phyloP scores from a whole-genome alignment of 2,797 vertebrate species.

The Poecilia wingei region DNA sequence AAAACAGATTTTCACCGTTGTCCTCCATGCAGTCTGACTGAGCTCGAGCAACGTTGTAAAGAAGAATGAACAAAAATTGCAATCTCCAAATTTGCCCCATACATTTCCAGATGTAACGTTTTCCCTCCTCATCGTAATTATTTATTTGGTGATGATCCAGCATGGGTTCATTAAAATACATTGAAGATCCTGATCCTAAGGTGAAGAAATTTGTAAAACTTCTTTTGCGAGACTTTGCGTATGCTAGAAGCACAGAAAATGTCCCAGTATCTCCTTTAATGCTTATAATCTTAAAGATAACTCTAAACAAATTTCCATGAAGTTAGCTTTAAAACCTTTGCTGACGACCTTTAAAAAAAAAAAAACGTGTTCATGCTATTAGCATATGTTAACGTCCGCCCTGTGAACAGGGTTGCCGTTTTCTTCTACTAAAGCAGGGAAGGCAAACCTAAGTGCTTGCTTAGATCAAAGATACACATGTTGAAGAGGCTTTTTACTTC shows the following conservation, averaged over 20 bases:
- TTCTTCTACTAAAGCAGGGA: not conserved
- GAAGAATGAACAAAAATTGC: not conserved
- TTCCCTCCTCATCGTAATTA: not conserved
- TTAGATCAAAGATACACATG: not conserved
- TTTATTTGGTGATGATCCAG: not conserved
- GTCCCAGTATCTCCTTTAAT: not conserved
- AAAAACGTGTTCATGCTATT: not conserved
- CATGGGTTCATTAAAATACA: not conserved
- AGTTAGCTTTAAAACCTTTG: not conserved
- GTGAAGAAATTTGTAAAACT: not conserved
- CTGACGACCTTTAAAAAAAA: not conserved
- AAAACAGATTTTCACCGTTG: not conserved
- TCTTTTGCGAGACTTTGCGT: not conserved
- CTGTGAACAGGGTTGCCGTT: not conserved
- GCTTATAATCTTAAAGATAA: not conserved
- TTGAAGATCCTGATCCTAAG: not conserved
- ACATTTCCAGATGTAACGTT: not conserved
- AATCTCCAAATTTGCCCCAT: not conserved
- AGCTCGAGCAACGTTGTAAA: not conserved
- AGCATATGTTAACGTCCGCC: not conserved
- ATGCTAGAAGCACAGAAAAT: not conserved
- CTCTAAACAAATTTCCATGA: not conserved
- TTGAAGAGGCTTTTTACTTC: not conserved
- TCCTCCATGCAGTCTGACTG: too few relatives aligned
- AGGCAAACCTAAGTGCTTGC: not conserved